phyloP scores from a whole-genome alignment of 2,113 vertebrate genomes.

The Brienomyrus longianalis region DNA sequence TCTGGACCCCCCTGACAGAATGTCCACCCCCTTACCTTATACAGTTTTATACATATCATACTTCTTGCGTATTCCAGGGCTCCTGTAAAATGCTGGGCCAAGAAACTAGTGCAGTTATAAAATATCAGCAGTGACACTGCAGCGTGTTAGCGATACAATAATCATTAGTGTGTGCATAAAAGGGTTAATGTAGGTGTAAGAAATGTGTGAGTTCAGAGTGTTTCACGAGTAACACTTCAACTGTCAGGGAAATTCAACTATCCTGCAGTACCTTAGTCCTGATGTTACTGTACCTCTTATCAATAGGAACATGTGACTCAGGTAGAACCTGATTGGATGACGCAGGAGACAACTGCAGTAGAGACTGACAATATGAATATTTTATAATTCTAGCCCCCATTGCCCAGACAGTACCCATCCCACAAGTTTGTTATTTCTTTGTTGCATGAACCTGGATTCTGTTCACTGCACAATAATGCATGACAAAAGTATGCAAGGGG shows the following conservation, averaged over 20 bases:
- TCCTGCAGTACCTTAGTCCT: background rate
- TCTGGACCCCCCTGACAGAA: background rate
- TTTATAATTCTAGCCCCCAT: background rate
- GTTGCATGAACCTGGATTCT: background rate
- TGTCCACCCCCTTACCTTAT: background rate
- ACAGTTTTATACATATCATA: background rate
- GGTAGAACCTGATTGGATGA: slow-evolving; percentile 8
- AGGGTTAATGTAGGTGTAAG: background rate
- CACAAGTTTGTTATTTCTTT: background rate
- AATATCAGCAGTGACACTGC: background rate
- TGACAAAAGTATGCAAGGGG: too few relatives aligned
- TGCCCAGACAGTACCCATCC: background rate
- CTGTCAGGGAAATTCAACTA: background rate
- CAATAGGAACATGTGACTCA: background rate
- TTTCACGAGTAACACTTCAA: background rate
- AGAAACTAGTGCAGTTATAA: background rate
- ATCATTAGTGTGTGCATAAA: background rate
- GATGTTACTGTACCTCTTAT: background rate
- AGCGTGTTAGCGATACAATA: background rate
- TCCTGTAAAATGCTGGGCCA: background rate
- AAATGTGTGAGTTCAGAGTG: background rate
- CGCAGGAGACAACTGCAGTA: background rate
- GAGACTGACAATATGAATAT: background rate
- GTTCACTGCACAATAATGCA: background rate
- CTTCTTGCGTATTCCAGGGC: background rate